A percentile compares a stretch with the other conserved stretches of the same genome.
These are phyloP conservation scores for Trichogramma evanescens DNA, from an alignment of 2,888 invertebrate species.

Conservation along the genomic window DNA sequence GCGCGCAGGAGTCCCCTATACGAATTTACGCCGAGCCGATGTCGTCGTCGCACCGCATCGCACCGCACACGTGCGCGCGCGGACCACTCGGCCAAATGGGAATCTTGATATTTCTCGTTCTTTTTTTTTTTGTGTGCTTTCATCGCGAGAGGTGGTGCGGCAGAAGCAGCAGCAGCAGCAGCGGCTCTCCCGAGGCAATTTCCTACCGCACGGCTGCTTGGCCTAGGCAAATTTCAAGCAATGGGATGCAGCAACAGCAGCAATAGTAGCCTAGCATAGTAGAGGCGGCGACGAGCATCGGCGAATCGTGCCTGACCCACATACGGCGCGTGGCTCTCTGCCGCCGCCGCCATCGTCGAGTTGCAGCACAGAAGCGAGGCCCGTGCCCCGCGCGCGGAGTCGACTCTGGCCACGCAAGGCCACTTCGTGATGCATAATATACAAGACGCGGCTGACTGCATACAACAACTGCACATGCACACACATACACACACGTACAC, in stretches of 20 bases:
- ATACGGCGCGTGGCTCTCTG: too few relatives aligned
- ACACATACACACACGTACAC: too few relatives aligned
- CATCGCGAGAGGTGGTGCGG: neutral
- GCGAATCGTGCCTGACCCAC: neutral
- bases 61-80: too few relatives aligned
- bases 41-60: too few relatives aligned
- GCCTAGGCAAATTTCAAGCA: slow-evolving; percentile 6
- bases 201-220: slow-evolving; percentile 34
- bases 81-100: too few relatives aligned
- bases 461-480: too few relatives aligned
- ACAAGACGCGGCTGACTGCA: too few relatives aligned
- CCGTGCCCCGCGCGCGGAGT: too few relatives aligned
- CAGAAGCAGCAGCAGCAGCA: neutral
- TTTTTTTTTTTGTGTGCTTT: neutral
- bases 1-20: too few relatives aligned
- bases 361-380: too few relatives aligned
- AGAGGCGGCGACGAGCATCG: slow-evolving; percentile 9
- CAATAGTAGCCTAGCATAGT: neutral
- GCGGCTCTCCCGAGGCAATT: slow-evolving; percentile 20
- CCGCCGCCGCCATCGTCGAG: neutral
- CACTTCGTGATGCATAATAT: neutral
- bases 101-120: neutral
- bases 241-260: too few relatives aligned
- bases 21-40: too few relatives aligned
- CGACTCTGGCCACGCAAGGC: slow-evolving; percentile 12